phyloP scores from a whole-genome alignment of 2,797 vertebrate species.

The Catostomus latipinnis region DNA sequence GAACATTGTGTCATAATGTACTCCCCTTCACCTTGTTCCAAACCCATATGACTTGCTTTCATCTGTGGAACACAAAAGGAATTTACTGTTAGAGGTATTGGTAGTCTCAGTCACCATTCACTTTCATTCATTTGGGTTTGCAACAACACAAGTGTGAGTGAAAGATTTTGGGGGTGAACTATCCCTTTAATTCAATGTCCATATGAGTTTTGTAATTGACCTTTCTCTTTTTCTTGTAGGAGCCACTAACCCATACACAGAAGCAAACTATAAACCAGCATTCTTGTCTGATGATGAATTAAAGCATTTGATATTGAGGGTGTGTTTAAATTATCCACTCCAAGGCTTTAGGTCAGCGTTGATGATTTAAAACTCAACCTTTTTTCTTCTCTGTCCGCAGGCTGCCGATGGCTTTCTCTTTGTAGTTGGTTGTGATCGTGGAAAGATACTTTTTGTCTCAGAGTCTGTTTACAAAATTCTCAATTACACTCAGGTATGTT shows the following conservation, averaged over 20 bases:
- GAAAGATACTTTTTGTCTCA: conserved; percentile 98
- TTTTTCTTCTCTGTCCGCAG: conserved; percentile 69
- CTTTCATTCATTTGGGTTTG: too few relatives aligned
- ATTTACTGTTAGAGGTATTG: too few relatives aligned
- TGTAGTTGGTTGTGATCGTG: conserved; percentile 97
- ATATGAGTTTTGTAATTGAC: too few relatives aligned
- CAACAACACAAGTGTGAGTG: too few relatives aligned
- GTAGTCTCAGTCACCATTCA: too few relatives aligned
- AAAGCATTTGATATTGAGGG: conserved; percentile 97
- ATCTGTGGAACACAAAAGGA: too few relatives aligned
- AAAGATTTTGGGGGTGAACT: too few relatives aligned
- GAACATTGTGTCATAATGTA: too few relatives aligned
- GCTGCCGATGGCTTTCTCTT: conserved; percentile 98
- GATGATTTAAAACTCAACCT: neutral
- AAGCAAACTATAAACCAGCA: conserved; percentile 98
- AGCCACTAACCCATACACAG: conserved; percentile 95
- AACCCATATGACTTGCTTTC: too few relatives aligned
- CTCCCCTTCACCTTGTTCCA: too few relatives aligned
- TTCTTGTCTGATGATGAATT: conserved; percentile 98
- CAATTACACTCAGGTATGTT: conserved; percentile 96
- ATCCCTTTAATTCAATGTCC: too few relatives aligned
- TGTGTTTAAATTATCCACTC: conserved; percentile 68
- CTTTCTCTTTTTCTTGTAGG: conserved; percentile 72
- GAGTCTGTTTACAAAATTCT: conserved; percentile 99
- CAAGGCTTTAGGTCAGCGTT: neutral